Evolutionary conservation across 2,888 invertebrate genomes (phyloP).

Genomic region (Eueremaeus valkanovi): DNA sequence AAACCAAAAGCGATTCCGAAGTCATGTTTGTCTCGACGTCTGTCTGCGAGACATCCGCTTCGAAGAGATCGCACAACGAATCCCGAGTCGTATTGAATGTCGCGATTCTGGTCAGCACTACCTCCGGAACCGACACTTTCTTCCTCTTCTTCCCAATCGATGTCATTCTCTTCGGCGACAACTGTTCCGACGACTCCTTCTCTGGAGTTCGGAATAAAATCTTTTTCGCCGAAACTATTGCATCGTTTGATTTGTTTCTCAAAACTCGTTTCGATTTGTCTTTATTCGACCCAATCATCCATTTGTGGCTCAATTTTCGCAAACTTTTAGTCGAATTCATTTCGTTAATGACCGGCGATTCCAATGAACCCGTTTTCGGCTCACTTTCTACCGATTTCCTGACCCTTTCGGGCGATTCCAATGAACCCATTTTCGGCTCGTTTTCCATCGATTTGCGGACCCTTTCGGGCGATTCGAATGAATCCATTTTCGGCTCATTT

Average conservation of each 20-base stretch:
- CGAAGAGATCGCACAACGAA: background rate
- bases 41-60: background rate
- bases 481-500: background rate
- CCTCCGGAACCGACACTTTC: background rate
- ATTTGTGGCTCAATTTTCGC: background rate
- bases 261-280: background rate
- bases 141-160: background rate
- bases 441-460: background rate
- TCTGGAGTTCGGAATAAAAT: background rate
- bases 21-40: background rate
- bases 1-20: background rate
- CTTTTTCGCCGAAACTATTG: background rate
- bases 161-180: no score
- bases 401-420: background rate
- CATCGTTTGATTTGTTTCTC: background rate
- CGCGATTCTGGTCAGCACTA: no score
- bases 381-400: background rate
- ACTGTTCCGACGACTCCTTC: background rate
- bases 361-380: background rate
- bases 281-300: background rate
- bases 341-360: background rate
- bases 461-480: background rate
- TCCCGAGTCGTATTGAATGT: background rate
- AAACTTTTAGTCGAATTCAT: background rate
- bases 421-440: no score